phyloP scores from a whole-genome alignment of 35 echinoderm and acorn worm genomes.

The Antedon bifida region DNA sequence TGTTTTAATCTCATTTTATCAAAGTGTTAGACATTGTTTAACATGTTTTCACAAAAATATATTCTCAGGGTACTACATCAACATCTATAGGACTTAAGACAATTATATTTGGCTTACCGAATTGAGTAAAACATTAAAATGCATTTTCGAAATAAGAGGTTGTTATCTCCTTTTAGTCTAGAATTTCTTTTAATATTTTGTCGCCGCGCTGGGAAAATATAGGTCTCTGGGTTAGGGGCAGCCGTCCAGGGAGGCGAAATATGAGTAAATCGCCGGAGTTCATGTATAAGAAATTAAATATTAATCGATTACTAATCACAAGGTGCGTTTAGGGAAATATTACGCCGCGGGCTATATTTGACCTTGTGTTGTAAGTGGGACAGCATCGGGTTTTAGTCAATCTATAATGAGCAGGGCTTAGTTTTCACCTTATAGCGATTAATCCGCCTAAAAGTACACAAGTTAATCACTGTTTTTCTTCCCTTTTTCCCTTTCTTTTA shows the following conservation, averaged over 20 bases:
- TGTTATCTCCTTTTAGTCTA: too few relatives aligned
- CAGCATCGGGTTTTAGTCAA: background rate
- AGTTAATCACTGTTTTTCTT: background rate
- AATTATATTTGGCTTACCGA: too few relatives aligned
- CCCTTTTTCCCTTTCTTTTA: background rate
- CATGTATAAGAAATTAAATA: background rate
- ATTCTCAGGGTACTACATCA: too few relatives aligned
- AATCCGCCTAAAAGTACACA: background rate
- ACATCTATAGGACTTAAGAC: too few relatives aligned
- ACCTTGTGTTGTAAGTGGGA: background rate
- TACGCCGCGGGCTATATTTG: background rate
- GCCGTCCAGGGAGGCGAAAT: background rate
- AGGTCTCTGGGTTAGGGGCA: background rate
- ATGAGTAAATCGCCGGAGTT: background rate
- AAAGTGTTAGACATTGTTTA: too few relatives aligned
- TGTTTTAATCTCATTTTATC: too few relatives aligned
- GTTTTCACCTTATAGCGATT: background rate
- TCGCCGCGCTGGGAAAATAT: background rate
- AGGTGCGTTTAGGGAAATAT: background rate
- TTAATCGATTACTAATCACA: background rate
- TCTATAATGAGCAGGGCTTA: background rate
- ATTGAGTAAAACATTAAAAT: too few relatives aligned
- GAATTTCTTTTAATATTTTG: background rate
- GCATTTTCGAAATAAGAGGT: too few relatives aligned
- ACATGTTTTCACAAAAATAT: too few relatives aligned